Base-by-base conservation (phyloP, 2,797 vertebrate species). In the Lycodopsis pacificus region DNA sequence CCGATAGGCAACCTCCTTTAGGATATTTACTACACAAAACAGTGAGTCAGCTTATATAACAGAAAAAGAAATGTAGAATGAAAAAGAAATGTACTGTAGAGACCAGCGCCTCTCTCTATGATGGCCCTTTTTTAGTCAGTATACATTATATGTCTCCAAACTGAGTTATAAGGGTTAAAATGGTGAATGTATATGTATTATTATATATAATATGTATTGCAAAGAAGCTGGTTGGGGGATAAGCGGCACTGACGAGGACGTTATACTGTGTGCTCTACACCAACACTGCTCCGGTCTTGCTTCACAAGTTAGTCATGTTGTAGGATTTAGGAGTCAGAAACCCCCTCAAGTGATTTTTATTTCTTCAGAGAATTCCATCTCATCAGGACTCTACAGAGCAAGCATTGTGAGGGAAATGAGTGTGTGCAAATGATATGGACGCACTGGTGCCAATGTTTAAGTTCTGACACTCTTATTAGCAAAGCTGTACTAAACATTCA, bases 41-140 rank as follows among this genome's bases (percentile, higher is more conserved):
- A 46, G n/a, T 40, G 19, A 61, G 61, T 49, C 25, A 65, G 20
- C 14, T 36, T 65, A 48, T 63, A 58, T 58, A 75, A 69, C 36
- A 63, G 38, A 78, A 66, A 49, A 30, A 10, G 20, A 20, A 49
- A 58, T 36, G 9, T 57, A 71, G 38, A 74, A 75, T 57, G 32
- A 25, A 20, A 42, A 68, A 67, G 54, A 30, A 32, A 65, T 57
- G 56, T 57, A 30, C 9, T 42, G 19, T 27, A 34, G 42, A 22
- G 38, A 44, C 25, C 56, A 36, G 69, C 19, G 19, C 3, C 46
- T 3, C 7, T 20, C 7, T 20, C 46, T 49, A 9, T 9, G 46
- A 49, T n/a, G 46, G 19, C 8, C 46, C 13, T 54, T 46, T 17
- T 46, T 36, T 32, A 56, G 40, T 74, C 19, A 30, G 34, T 4